phyloP scores from a whole-genome alignment of 1,140 invertebrate genomes.

The Metaphire vulgaris region DNA sequence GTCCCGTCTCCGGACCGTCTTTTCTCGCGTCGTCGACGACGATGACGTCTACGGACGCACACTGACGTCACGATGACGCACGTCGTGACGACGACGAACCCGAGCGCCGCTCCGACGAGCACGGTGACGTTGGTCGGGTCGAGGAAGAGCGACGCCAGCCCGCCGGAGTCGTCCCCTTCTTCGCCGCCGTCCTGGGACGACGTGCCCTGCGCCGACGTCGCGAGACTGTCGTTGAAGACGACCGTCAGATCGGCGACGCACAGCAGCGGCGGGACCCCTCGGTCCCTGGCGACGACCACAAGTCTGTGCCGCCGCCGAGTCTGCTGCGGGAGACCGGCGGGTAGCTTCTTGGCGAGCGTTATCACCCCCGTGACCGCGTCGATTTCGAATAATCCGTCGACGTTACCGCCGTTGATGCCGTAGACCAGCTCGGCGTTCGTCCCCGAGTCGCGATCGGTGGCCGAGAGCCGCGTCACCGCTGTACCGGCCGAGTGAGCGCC shows the following conservation, averaged over 20 bases:
- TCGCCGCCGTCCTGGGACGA: too few relatives aligned
- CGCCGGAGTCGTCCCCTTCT: slow-evolving; percentile 6
- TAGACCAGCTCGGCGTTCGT: slow-evolving; percentile 77
- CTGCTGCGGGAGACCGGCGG: background rate
- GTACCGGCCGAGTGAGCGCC: slow-evolving; percentile 7
- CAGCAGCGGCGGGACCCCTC: slow-evolving; percentile 9
- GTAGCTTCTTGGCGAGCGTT: slow-evolving; percentile 1
- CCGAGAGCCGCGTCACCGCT: slow-evolving; percentile 59
- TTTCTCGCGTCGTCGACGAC: background rate
- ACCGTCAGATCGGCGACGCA: slow-evolving; percentile 13
- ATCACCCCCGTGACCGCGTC: slow-evolving; percentile 84
- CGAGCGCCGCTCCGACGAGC: background rate
- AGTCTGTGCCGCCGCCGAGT: background rate
- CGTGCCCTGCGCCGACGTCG: background rate
- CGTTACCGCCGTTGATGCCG: slow-evolving; percentile 91
- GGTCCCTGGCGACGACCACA: slow-evolving; percentile 4
- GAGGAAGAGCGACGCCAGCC: background rate
- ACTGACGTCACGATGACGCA: slow-evolving; percentile 5
- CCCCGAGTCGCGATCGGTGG: slow-evolving; percentile 77
- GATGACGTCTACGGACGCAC: slow-evolving; percentile 8
- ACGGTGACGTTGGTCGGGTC: background rate
- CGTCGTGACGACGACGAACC: background rate
- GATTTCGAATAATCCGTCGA: slow-evolving; percentile 86
- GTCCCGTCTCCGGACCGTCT: background rate
- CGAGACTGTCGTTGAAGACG: slow-evolving; percentile 6